These are phyloP conservation scores for Penaeus chinensis DNA, from an alignment of 1,140 invertebrate species.

Conservation along the genomic window DNA sequence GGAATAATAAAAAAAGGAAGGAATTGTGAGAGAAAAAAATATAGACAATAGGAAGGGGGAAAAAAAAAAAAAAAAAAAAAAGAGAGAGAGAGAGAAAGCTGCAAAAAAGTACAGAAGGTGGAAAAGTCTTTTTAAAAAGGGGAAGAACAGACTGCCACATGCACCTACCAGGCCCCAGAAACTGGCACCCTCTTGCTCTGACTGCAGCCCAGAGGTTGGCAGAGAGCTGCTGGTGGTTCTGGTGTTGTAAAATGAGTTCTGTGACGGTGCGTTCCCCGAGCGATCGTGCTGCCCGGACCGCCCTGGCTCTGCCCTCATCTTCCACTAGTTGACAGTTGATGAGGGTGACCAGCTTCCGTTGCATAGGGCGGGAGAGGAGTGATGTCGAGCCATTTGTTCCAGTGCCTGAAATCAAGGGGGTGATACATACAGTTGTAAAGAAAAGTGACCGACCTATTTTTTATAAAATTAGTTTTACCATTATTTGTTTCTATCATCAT, in stretches of 20 bases:
- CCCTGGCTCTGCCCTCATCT: conserved; percentile 80
- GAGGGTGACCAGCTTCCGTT: conserved; percentile 91
- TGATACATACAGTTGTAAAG: background rate
- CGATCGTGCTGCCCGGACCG: conserved; percentile 86
- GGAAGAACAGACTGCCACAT: too few relatives aligned
- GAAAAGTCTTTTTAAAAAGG: too few relatives aligned
- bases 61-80: too few relatives aligned
- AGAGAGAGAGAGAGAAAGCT: background rate
- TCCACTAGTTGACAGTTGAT: conserved; percentile 93
- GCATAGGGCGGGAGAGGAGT: conserved; percentile 90
- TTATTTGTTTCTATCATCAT: too few relatives aligned
- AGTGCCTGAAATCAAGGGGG: conserved; percentile 62
- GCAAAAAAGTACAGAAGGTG: background rate
- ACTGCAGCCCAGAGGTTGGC: conserved; percentile 98
- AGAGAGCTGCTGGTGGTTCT: conserved; percentile 91
- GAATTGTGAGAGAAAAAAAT: too few relatives aligned
- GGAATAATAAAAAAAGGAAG: too few relatives aligned
- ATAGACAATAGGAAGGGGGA: too few relatives aligned
- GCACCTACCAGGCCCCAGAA: conserved; percentile 86
- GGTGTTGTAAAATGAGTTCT: conserved; percentile 93
- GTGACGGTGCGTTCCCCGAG: conserved; percentile 94
- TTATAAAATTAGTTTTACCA: conserved; percentile 24
- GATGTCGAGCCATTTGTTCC: conserved; percentile 66
- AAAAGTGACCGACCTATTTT: background rate
- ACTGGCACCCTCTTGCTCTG: conserved; percentile 95